These are phyloP conservation scores for Gallinago nigripennis DNA, from an alignment of 2,797 vertebrate species.

Conservation along the genomic window DNA sequence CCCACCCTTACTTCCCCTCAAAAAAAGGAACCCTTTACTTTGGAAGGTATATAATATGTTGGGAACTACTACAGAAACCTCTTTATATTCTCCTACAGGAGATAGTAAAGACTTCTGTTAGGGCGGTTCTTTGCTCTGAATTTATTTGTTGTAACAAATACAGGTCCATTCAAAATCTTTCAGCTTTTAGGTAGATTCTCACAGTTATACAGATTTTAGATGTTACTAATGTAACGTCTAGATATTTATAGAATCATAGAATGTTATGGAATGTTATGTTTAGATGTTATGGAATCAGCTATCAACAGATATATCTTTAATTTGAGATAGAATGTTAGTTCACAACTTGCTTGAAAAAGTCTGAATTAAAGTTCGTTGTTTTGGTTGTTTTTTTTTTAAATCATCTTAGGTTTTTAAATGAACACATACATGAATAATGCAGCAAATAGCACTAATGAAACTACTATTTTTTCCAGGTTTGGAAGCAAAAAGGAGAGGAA, in stretches of 20 bases:
- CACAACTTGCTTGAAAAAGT: neutral
- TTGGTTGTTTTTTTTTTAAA: accelerated
- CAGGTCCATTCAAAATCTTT: neutral
- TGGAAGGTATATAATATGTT: neutral
- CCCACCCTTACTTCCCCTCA: neutral
- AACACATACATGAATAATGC: neutral
- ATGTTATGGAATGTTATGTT: too few species aligned
- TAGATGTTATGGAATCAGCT: neutral
- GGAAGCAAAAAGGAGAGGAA: constrained; percentile 99
- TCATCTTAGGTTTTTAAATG: neutral
- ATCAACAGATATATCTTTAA: neutral
- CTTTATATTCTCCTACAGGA: neutral
- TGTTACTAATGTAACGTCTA: neutral
- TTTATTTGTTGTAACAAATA: neutral
- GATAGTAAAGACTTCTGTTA: neutral
- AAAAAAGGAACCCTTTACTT: neutral
- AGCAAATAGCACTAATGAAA: neutral
- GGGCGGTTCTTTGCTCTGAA: neutral
- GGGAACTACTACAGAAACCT: neutral
- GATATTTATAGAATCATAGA: too few species aligned
- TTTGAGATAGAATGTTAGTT: neutral
- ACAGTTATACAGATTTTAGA: neutral
- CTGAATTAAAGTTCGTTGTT: neutral
- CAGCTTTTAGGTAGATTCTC: neutral
- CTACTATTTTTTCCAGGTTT: constrained; percentile 80